Percentiles rank a stretch among this genome's conserved stretches.
Conservation (phyloP, 2,113 vertebrate species). For the Lepus europaeus region DNA sequence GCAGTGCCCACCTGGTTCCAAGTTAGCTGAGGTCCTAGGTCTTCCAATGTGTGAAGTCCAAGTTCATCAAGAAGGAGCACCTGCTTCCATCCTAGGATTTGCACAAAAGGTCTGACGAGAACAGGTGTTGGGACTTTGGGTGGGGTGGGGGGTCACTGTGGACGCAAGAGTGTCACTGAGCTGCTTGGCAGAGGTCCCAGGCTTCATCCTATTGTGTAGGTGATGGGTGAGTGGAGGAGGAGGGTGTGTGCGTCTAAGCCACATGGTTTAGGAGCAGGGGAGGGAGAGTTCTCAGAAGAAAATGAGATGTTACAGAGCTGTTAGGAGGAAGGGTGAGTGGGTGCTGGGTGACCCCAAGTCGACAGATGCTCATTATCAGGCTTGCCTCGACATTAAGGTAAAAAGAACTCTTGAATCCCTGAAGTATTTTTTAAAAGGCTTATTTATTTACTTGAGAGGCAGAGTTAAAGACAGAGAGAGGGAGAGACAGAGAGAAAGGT, state of each 20-base stretch:
- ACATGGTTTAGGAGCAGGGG: not conserved
- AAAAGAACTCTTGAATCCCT: not conserved
- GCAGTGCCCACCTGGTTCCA: not conserved
- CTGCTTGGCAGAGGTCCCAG: not conserved
- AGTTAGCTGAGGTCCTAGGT: not conserved
- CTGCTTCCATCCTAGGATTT: not conserved
- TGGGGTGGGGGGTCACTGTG: not conserved
- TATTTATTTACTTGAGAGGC: no score
- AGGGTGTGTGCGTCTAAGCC: not conserved
- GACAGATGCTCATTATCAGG: not conserved
- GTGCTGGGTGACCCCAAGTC: not conserved
- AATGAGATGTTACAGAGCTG: not conserved
- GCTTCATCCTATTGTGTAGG: not conserved
- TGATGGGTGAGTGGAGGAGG: fast-evolving
- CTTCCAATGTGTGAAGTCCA: not conserved
- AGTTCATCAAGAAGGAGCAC: not conserved
- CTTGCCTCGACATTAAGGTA: not conserved
- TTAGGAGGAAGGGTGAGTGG: not conserved
- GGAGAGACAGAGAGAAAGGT: no score
- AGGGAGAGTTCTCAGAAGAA: not conserved
- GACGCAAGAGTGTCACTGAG: not conserved
- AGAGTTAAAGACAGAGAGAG: no score
- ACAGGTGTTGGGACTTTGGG: not conserved
- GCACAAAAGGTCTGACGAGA: not conserved
- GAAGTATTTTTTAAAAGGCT: no score